These are phyloP conservation scores for Emberiza fucata DNA, from an alignment of 2,113 vertebrate species.

Conservation along the genomic window DNA sequence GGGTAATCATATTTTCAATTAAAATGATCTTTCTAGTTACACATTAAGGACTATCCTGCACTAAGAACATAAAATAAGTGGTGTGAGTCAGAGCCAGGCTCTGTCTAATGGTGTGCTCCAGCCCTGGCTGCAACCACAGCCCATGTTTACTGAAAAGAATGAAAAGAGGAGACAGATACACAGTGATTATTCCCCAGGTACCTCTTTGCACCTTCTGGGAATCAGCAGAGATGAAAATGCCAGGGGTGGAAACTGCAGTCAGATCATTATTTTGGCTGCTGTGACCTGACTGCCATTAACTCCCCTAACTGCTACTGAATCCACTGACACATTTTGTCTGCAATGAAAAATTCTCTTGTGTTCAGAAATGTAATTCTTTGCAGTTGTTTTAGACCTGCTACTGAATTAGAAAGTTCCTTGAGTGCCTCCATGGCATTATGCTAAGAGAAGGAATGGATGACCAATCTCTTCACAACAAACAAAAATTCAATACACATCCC, in stretches of 20 bases:
- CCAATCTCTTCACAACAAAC: background rate
- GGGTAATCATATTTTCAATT: conserved; percentile 42
- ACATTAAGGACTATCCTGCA: background rate
- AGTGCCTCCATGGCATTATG: background rate
- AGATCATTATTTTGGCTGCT: background rate
- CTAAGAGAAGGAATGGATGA: background rate
- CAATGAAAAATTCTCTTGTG: background rate
- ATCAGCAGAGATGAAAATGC: background rate
- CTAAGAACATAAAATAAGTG: background rate
- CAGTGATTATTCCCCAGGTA: background rate
- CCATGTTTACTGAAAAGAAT: background rate
- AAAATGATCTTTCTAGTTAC: background rate
- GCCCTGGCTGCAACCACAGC: background rate
- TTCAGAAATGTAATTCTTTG: background rate
- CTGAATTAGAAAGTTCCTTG: background rate
- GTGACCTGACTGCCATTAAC: background rate
- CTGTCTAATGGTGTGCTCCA: background rate
- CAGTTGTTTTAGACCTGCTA: background rate
- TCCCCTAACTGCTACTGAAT: background rate
- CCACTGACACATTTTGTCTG: background rate
- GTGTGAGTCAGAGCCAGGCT: background rate
- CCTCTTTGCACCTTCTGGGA: background rate
- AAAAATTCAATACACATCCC: background rate
- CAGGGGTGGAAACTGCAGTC: background rate
- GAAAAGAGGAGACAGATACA: background rate